A percentile compares a stretch with the other conserved stretches of the same genome.
Conservation (phyloP, 2,888 invertebrate species). For the Schizaphis graminum region DNA sequence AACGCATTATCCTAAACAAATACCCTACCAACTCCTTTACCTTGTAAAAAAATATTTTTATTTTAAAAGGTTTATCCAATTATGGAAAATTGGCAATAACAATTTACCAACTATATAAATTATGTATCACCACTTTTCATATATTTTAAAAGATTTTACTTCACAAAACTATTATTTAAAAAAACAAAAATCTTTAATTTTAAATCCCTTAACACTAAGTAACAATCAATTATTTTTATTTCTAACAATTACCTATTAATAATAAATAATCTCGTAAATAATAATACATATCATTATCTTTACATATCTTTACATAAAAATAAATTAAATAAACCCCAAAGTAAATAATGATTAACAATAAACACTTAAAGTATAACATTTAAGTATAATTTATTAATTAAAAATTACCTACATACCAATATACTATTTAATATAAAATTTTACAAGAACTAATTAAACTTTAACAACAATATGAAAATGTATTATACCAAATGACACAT, state of each 20-base stretch:
- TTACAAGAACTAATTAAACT: neutral
- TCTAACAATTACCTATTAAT: neutral
- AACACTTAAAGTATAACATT: too few species aligned
- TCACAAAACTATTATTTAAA: neutral
- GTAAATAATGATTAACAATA: neutral
- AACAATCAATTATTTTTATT: neutral
- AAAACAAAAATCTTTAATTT: neutral
- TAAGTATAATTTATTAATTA: neutral
- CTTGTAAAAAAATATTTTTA: neutral
- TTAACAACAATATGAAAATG: neutral
- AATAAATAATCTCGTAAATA: too few species aligned
- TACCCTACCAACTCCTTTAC: neutral
- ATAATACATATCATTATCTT: too few species aligned
- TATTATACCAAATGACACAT: neutral
- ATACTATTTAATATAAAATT: neutral
- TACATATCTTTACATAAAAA: neutral
- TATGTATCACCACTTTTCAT: neutral
- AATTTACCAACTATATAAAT: neutral
- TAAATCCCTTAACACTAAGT: neutral
- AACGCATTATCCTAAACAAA: neutral
- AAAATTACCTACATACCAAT: neutral
- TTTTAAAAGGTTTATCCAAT: neutral
- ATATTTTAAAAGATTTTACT: neutral
- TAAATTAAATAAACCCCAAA: neutral
- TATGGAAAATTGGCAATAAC: neutral